A percentile compares a stretch with the other conserved stretches of the same genome.
These are phyloP conservation scores for Synanceia verrucosa DNA, from an alignment of 2,797 vertebrate genomes.

Conservation along the genomic window DNA sequence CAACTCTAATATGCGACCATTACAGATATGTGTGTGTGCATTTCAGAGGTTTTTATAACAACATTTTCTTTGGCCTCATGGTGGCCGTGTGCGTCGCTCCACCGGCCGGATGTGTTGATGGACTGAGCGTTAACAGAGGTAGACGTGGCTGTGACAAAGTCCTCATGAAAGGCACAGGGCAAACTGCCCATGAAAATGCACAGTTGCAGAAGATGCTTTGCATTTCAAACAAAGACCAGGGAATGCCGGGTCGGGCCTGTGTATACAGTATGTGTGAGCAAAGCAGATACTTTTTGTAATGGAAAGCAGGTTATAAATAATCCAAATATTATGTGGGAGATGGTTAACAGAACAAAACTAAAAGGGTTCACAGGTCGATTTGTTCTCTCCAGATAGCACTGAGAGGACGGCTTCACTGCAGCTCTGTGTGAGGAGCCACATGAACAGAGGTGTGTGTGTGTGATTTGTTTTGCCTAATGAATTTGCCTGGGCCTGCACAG, in stretches of 20 bases:
- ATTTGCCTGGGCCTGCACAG: not conserved
- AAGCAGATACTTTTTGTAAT: conserved; percentile 40
- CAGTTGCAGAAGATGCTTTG: not conserved
- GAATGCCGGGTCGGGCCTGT: not conserved
- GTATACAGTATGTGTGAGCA: not conserved
- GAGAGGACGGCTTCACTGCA: conserved; percentile 14
- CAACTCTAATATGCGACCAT: conserved; percentile 43
- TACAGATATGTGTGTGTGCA: not conserved
- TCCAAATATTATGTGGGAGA: conserved; percentile 40
- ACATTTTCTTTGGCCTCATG: not conserved
- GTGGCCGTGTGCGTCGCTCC: not conserved
- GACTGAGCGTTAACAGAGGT: conserved; percentile 4
- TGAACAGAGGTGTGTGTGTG: not conserved
- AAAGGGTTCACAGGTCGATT: conserved; percentile 45
- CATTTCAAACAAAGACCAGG: conserved; percentile 42
- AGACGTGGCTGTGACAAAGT: conserved; percentile 1
- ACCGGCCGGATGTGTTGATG: not conserved
- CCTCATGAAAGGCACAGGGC: conserved; percentile 14
- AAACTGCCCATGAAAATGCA: conserved; percentile 3
- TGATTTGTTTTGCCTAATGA: not conserved
- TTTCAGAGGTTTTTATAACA: conserved; percentile 14
- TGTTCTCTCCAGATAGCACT: conserved; percentile 18
- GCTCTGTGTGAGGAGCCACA: not conserved
- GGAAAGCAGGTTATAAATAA: conserved; percentile 52
- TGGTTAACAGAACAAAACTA: conserved; percentile 46